A percentile compares a stretch with the other conserved stretches of the same genome.
phyloP scores from a whole-genome alignment of 2,113 vertebrate genomes.

The Eira barbara region DNA sequence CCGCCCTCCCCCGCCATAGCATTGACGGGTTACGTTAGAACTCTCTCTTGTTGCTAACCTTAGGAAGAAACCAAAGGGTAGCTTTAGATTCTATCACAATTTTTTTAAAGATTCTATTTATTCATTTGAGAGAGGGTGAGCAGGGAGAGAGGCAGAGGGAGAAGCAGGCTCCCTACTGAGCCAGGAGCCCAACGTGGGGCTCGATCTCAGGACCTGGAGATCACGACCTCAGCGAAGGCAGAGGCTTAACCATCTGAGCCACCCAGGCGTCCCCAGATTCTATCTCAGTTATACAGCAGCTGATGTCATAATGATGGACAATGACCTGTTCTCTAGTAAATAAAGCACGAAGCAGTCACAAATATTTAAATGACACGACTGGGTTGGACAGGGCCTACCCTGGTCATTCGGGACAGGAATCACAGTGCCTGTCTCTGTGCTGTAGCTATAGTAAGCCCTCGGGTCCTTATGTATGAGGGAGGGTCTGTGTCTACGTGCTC shows the following conservation, averaged over 20 bases:
- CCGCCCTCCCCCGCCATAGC: background rate
- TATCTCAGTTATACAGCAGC: background rate
- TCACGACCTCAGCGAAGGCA: too few relatives aligned
- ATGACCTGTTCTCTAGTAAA: background rate
- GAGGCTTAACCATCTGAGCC: too few relatives aligned
- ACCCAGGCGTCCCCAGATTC: background rate
- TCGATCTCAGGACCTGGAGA: too few relatives aligned
- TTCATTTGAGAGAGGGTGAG: too few relatives aligned
- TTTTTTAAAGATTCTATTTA: too few relatives aligned
- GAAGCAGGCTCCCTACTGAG: too few relatives aligned
- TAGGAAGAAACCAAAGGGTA: background rate
- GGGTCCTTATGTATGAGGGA: background rate
- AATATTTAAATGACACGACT: background rate
- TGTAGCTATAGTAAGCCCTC: background rate
- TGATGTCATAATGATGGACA: background rate
- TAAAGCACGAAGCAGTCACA: background rate
- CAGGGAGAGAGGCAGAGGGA: too few relatives aligned
- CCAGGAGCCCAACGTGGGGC: too few relatives aligned
- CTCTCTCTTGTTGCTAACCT: background rate
- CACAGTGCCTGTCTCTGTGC: background rate
- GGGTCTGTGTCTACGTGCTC: background rate
- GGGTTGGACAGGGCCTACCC: background rate
- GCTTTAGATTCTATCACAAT: background rate
- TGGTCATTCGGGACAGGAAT: background rate
- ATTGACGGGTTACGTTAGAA: background rate